phyloP scores from a whole-genome alignment of 2,888 invertebrate species.

The Glaucopsyche alexis region DNA sequence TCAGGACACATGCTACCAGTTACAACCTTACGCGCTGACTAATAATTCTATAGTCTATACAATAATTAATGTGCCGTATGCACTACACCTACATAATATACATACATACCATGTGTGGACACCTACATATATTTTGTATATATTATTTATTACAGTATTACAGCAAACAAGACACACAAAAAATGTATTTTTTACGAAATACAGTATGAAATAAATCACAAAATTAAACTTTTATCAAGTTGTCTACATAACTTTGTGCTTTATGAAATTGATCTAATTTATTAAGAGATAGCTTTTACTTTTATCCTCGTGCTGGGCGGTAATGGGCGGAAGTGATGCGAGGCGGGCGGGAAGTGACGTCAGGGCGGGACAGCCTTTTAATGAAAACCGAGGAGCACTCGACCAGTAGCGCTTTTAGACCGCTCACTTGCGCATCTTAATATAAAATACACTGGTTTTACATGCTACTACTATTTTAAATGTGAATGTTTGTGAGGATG shows the following conservation, averaged over 20 bases:
- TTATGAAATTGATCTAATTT: slow-evolving; percentile 17
- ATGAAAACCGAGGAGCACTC: slow-evolving; percentile 47
- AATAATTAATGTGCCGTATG: too few relatives aligned
- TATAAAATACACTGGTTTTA: background rate
- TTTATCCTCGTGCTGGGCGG: slow-evolving; percentile 34
- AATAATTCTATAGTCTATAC: too few relatives aligned
- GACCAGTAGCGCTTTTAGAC: slow-evolving; percentile 33
- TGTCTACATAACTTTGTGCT: background rate
- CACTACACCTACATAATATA: too few relatives aligned
- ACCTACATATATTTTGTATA: too few relatives aligned
- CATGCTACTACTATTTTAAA: too few relatives aligned
- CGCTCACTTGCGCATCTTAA: background rate
- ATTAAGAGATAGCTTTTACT: slow-evolving; percentile 26
- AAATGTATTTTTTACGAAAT: too few relatives aligned
- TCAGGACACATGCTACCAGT: too few relatives aligned
- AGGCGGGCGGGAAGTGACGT: slow-evolving; percentile 36
- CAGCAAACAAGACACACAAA: background rate
- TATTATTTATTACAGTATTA: too few relatives aligned
- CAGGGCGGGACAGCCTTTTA: slow-evolving; percentile 45
- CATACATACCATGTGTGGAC: too few relatives aligned
- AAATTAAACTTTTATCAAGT: background rate
- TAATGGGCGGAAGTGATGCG: slow-evolving; percentile 43
- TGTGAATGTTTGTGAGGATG: too few relatives aligned
- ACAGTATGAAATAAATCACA: too few relatives aligned
- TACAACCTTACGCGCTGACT: too few relatives aligned